Percentiles rank a stretch among this genome's conserved stretches.
Conservation (phyloP, 2,888 invertebrate genomes). For the Marronus borbonicus region DNA sequence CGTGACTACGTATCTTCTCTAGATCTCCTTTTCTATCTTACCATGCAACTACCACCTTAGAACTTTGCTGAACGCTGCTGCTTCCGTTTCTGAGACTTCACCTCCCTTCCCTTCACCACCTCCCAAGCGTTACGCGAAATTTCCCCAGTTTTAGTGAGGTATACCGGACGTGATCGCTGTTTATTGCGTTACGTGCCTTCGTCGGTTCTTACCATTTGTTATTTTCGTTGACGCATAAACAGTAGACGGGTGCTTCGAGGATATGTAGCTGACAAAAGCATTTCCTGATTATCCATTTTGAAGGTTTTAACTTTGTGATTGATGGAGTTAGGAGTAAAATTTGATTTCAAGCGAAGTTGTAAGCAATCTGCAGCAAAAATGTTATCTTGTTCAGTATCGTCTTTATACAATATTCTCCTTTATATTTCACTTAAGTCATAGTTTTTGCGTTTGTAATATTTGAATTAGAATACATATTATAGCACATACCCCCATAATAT, state of each 20-base stretch:
- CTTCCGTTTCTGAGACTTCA: background rate
- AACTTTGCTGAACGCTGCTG: background rate
- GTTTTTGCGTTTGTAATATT: too few species aligned
- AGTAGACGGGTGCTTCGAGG: background rate
- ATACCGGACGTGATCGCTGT: slow-evolving; percentile 18
- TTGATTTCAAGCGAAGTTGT: background rate
- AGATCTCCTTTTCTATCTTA: background rate
- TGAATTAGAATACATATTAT: too few species aligned
- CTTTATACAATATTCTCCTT: too few species aligned
- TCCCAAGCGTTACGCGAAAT: background rate
- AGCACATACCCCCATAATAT: too few species aligned
- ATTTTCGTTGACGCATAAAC: slow-evolving; percentile 33
- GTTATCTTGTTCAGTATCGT: too few species aligned
- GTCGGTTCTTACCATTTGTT: slow-evolving; percentile 12
- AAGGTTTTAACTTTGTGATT: background rate
- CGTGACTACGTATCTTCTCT: slow-evolving; percentile 52
- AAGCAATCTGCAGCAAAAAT: too few species aligned
- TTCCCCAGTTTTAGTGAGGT: background rate
- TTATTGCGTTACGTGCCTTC: slow-evolving; percentile 34
- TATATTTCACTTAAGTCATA: too few species aligned
- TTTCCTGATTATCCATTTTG: slow-evolving; percentile 25
- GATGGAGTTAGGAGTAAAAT: background rate
- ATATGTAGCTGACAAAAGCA: background rate
- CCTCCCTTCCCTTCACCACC: too few species aligned
- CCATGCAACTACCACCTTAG: background rate